Evolutionary conservation across 2,888 invertebrate species (phyloP).

Genomic region (Digitonthophagus gazella): DNA sequence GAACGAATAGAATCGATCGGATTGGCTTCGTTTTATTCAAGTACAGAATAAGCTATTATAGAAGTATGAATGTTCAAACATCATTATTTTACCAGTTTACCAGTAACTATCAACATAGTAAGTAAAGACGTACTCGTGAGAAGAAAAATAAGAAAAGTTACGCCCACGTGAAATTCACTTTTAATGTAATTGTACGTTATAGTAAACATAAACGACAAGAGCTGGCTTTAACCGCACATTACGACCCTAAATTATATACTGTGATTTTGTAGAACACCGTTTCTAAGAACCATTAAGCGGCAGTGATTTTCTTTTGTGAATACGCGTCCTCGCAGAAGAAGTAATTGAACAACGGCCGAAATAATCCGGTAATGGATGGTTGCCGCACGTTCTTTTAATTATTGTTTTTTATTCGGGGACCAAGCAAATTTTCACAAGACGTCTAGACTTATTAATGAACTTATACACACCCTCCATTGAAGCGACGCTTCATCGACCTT

Average conservation of each 20-base stretch:
- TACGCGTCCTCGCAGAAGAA: too few relatives aligned
- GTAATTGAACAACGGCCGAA: conserved; percentile 6
- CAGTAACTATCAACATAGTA: not conserved
- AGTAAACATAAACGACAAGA: conserved; percentile 13
- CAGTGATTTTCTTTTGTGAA: conserved; percentile 16
- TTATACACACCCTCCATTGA: not conserved
- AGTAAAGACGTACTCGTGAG: not conserved
- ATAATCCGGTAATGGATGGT: conserved; percentile 16
- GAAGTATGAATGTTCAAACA: not conserved
- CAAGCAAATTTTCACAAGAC: not conserved
- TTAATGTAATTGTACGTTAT: conserved; percentile 18
- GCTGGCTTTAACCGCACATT: conserved; percentile 4
- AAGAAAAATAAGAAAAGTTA: not conserved
- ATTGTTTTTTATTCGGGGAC: not conserved
- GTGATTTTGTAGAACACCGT: conserved; percentile 8
- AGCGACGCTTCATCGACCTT: not conserved
- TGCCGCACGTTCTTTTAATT: not conserved
- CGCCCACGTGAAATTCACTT: conserved; percentile 3
- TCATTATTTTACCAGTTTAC: too few relatives aligned
- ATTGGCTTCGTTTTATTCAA: not conserved
- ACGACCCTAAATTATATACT: conserved; percentile 12
- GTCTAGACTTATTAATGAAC: not conserved
- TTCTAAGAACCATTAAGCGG: conserved; percentile 14
- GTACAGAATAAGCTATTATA: too few relatives aligned
- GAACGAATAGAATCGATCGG: not conserved